Evolutionary conservation across 1,140 invertebrate species (phyloP), one percentile per base, ranked within the genome.

Genomic region (Cotesia typhae): DNA sequence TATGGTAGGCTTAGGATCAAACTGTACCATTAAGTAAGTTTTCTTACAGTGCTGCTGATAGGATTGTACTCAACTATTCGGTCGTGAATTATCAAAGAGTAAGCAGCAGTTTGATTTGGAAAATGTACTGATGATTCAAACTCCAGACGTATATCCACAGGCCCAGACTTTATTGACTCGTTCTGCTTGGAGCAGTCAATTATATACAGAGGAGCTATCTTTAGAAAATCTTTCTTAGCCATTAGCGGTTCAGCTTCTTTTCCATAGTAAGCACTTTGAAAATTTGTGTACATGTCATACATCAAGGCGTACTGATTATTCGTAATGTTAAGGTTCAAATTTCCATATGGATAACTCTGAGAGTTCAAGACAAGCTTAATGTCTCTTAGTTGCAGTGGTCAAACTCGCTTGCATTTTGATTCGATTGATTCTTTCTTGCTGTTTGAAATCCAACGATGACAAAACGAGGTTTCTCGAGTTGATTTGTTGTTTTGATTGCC

Each of bases 311-410:
- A 55, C 53, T 55, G 53, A 55, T 55, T 55, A n/a, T n/a, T 9
- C 5, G 7, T n/a, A 14, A 55, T 55, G 17, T 14, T 20, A 2
- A 55, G 12, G n/a, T 55, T 55, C 53, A 55, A 14, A 20, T 55
- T 55, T 14, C 53, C 53, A 55, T 55, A 55, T 55, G 4, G 41
- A 47, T 47, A 47, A 47, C 41, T 47, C 10, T 47, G 41, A 47
- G 41, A 47, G 10, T 47, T 47, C 6, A 47, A 10, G 5, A 47
- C 2, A 7, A 47, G 6, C 10, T 47, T 47, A 0, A 82, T 67
- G 74, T 81, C 73, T n/a, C 28, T 70, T 4, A 81, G 20, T 75
- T 66, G 59, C 41, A 47, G 6, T 47, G 41, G 6, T 47, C 41
- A 47, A 47, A 47, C 6, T 47, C 6, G 5, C 41, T 47, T 2